Evolutionary conservation across 1,140 invertebrate genomes (phyloP).

Genomic region (Coelopa frigida): DNA sequence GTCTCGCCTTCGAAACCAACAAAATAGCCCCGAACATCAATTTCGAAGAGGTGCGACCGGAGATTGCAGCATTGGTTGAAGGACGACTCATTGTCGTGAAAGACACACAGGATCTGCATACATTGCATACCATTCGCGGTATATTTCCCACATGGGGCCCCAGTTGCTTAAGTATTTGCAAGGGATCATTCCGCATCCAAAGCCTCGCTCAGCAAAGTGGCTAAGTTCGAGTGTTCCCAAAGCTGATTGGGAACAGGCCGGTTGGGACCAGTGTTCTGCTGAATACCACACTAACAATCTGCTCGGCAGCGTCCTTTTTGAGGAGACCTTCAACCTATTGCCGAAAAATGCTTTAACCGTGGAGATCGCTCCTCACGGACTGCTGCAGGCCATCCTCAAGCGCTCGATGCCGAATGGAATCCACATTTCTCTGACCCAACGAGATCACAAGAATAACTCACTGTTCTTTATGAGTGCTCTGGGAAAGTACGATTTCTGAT

Average conservation of each 20-base stretch:
- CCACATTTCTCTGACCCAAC: slow-evolving; percentile 73
- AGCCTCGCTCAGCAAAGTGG: slow-evolving; percentile 70
- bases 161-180: slow-evolving; percentile 63
- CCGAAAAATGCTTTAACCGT: slow-evolving; percentile 72
- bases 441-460: slow-evolving; percentile 62
- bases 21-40: slow-evolving; percentile 75
- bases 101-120: slow-evolving; percentile 60
- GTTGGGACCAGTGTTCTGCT: slow-evolving; percentile 67
- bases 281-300: slow-evolving; percentile 93
- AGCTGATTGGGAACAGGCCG: slow-evolving; percentile 58
- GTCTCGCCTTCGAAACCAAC: slow-evolving; percentile 64
- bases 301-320: slow-evolving; percentile 74
- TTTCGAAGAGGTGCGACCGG: slow-evolving; percentile 61
- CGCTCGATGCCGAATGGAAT: slow-evolving; percentile 52
- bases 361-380: slow-evolving; percentile 76
- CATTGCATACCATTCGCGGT: slow-evolving; percentile 78
- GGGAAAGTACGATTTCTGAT: slow-evolving; percentile 59
- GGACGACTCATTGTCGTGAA: slow-evolving; percentile 64
- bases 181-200: slow-evolving; percentile 61
- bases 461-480: slow-evolving; percentile 62
- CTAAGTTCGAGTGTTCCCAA: slow-evolving; percentile 78
- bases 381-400: slow-evolving; percentile 64
- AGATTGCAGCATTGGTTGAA: slow-evolving; percentile 63
- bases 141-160: slow-evolving; percentile 67
- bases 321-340: slow-evolving; percentile 69